phyloP scores from a whole-genome alignment of 2,888 invertebrate genomes.

The Drosophila cognata region DNA sequence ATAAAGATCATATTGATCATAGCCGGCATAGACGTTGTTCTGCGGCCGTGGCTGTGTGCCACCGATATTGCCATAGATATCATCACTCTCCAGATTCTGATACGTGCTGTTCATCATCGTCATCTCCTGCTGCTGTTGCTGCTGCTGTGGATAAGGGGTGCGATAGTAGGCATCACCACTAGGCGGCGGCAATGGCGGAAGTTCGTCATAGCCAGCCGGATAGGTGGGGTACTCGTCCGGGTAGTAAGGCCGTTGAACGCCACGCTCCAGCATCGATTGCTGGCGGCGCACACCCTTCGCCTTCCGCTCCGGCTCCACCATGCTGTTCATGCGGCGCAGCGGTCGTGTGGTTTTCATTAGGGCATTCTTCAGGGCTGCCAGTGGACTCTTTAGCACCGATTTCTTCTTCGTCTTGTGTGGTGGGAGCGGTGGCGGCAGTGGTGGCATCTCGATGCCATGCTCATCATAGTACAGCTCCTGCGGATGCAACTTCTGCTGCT shows the following conservation, averaged over 20 bases:
- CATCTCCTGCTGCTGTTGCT: slow-evolving; percentile 34
- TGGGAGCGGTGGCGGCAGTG: slow-evolving; percentile 78
- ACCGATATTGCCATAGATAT: slow-evolving; percentile 84
- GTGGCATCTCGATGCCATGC: slow-evolving; percentile 65
- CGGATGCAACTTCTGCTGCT: not conserved
- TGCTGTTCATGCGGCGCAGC: slow-evolving; percentile 84
- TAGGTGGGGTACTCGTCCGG: slow-evolving; percentile 84
- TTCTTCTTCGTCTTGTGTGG: slow-evolving; percentile 83
- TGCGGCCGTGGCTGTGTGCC: slow-evolving; percentile 45
- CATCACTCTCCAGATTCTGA: slow-evolving; percentile 84
- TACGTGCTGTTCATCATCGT: slow-evolving; percentile 83
- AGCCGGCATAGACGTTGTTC: slow-evolving; percentile 61
- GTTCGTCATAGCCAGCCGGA: slow-evolving; percentile 81
- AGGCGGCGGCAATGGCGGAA: slow-evolving; percentile 58
- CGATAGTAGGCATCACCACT: slow-evolving; percentile 68
- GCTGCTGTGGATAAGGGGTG: slow-evolving; percentile 66
- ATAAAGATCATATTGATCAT: slow-evolving; percentile 83
- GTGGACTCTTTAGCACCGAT: slow-evolving; percentile 84
- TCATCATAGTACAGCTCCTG: slow-evolving; percentile 79
- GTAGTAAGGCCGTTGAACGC: slow-evolving; percentile 83
- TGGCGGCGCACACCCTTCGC: slow-evolving; percentile 83
- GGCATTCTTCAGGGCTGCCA: slow-evolving; percentile 84
- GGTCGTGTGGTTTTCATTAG: slow-evolving; percentile 84
- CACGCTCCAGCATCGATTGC: slow-evolving; percentile 84
- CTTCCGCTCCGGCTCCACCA: slow-evolving; percentile 84